Conservation (phyloP, 2,888 invertebrate species). For the Ptilodon capucinus region DNA sequence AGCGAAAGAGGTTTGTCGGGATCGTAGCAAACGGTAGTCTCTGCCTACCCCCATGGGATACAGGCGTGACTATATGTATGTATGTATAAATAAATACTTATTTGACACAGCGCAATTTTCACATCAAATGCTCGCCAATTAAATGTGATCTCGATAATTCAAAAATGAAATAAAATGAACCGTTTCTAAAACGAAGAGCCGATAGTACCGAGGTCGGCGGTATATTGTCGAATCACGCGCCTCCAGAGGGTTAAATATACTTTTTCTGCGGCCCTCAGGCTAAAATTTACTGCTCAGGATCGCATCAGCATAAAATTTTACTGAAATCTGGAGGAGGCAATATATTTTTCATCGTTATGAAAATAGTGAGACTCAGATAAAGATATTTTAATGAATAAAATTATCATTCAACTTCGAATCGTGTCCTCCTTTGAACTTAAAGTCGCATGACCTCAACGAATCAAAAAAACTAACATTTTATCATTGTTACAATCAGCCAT, state of each 20-base stretch:
- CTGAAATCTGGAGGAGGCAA: constrained; percentile 27
- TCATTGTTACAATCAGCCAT: too few relatives aligned
- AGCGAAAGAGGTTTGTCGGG: too few relatives aligned
- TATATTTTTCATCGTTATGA: constrained; percentile 1
- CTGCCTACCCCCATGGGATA: too few relatives aligned
- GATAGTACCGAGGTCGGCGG: constrained; percentile 43
- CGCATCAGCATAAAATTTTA: constrained; percentile 14
- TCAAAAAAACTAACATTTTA: too few relatives aligned
- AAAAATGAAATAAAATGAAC: constrained; percentile 17
- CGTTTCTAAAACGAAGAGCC: constrained; percentile 27
- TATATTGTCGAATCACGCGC: constrained; percentile 58
- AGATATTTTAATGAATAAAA: too few relatives aligned
- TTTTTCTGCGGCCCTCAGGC: constrained; percentile 60
- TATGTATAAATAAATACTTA: too few relatives aligned
- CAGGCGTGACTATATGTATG: too few relatives aligned
- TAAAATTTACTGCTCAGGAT: constrained; percentile 50
- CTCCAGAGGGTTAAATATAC: constrained; percentile 51
- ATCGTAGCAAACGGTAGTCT: too few relatives aligned
- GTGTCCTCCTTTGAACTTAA: too few relatives aligned
- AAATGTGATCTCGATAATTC: background rate
- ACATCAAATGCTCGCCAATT: background rate
- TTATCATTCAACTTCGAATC: too few relatives aligned
- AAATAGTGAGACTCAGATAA: background rate
- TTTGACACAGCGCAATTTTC: background rate
- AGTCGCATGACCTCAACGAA: too few relatives aligned